phyloP scores from a whole-genome alignment of 2,113 vertebrate species.

The Pterocles burchelli region DNA sequence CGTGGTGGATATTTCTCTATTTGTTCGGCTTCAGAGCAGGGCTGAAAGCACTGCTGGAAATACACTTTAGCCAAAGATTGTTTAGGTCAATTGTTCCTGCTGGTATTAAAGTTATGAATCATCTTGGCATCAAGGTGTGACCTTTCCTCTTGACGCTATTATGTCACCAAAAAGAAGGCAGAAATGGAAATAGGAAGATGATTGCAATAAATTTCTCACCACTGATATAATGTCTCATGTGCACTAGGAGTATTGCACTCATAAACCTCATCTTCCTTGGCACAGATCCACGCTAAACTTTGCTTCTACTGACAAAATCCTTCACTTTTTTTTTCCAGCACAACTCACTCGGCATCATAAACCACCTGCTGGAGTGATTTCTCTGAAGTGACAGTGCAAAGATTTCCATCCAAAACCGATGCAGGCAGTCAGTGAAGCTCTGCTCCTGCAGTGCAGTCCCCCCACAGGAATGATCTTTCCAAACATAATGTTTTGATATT shows the following conservation, averaged over 20 bases:
- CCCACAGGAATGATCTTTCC: background rate
- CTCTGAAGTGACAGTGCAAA: constrained; percentile 19
- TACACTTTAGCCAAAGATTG: constrained; percentile 33
- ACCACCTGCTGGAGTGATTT: constrained; percentile 37
- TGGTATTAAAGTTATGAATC: constrained; percentile 70
- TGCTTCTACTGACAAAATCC: constrained; percentile 4
- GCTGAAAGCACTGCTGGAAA: constrained; percentile 47
- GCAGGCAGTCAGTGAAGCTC: background rate
- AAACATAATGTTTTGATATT: constrained; percentile 1
- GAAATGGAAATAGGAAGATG: constrained; percentile 66
- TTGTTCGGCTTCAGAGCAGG: background rate
- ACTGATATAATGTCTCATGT: constrained; percentile 53
- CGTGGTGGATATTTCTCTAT: background rate
- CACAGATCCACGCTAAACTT: constrained; percentile 8
- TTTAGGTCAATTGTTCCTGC: constrained; percentile 65
- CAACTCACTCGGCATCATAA: constrained; percentile 23
- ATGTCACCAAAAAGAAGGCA: constrained; percentile 61
- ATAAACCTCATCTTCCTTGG: constrained; percentile 51
- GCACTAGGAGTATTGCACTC: background rate
- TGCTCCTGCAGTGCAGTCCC: background rate
- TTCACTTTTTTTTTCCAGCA: background rate
- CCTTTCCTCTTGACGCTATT: constrained; percentile 53
- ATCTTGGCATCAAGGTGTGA: constrained; percentile 68
- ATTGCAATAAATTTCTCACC: constrained; percentile 62
- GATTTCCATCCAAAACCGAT: background rate